Percentiles rank a stretch among this genome's conserved stretches.
phyloP scores from a whole-genome alignment of 2,797 vertebrate species.

The Ibycter americanus region DNA sequence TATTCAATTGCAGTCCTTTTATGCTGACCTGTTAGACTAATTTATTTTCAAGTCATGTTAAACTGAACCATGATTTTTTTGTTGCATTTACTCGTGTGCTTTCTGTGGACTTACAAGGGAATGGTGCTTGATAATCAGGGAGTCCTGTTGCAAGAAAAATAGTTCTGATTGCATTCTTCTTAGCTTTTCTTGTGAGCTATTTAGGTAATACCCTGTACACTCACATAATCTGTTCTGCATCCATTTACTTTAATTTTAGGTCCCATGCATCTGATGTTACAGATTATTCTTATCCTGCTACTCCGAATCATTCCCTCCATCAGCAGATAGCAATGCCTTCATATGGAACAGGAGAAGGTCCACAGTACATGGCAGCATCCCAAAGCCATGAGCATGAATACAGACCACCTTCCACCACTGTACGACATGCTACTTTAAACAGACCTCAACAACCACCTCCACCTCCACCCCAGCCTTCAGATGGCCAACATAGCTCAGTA shows the following conservation, averaged over 20 bases:
- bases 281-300: conserved; percentile 89
- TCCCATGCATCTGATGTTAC: conserved; percentile 86
- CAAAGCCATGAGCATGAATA: conserved; percentile 86
- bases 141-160: neutral
- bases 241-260: conserved; percentile 74
- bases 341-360: conserved; percentile 75
- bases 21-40: neutral
- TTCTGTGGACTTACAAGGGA: neutral
- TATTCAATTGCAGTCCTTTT: neutral
- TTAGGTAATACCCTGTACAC: neutral
- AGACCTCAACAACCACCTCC: conserved; percentile 92
- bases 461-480: conserved; percentile 85
- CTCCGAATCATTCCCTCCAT: conserved; percentile 90
- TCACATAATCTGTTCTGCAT: neutral
- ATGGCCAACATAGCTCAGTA: conserved; percentile 82
- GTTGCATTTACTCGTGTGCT: conserved; percentile 31
- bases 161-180: neutral
- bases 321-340: conserved; percentile 85
- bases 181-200: neutral
- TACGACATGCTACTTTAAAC: conserved; percentile 87
- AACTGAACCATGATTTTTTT: neutral
- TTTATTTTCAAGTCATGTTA: neutral
- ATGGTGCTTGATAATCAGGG: neutral
- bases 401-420: conserved; percentile 80
- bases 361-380: conserved; percentile 67